Evolutionary conservation across 2,888 invertebrate genomes (phyloP).

Genomic region (Rhaphigaster nebulosa): DNA sequence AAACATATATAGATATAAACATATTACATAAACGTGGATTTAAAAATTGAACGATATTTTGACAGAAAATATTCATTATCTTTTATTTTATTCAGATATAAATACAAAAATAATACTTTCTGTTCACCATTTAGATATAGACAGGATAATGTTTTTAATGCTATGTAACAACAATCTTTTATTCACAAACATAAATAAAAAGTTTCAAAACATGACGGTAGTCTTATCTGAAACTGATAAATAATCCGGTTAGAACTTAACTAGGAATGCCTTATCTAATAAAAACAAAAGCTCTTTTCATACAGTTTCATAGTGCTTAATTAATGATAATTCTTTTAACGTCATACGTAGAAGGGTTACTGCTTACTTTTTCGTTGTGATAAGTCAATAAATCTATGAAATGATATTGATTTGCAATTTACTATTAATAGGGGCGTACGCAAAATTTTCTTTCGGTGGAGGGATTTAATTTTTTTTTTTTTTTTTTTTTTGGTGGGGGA

Average conservation of each 20-base stretch:
- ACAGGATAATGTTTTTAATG: neutral
- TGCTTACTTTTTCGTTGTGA: neutral
- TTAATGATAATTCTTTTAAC: neutral
- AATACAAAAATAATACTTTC: neutral
- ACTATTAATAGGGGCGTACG: no score
- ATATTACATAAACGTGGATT: no score
- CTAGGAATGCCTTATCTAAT: neutral
- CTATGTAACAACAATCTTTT: neutral
- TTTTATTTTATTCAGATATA: neutral
- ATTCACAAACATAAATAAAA: neutral
- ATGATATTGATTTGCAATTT: neutral
- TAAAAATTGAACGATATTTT: constrained; percentile 69
- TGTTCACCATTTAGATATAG: neutral
- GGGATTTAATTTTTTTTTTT: no score
- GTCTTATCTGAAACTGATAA: neutral
- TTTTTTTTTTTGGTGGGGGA: no score
- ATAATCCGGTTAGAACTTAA: neutral
- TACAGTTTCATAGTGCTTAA: no score
- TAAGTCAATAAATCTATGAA: neutral
- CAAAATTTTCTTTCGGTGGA: no score
- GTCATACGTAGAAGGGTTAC: neutral
- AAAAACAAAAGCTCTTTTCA: neutral
- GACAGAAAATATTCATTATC: neutral
- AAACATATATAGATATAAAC: no score
- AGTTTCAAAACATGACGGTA: neutral